Evolutionary conservation across 2,888 invertebrate genomes (phyloP).

Genomic region (Coelopa pilipes): DNA sequence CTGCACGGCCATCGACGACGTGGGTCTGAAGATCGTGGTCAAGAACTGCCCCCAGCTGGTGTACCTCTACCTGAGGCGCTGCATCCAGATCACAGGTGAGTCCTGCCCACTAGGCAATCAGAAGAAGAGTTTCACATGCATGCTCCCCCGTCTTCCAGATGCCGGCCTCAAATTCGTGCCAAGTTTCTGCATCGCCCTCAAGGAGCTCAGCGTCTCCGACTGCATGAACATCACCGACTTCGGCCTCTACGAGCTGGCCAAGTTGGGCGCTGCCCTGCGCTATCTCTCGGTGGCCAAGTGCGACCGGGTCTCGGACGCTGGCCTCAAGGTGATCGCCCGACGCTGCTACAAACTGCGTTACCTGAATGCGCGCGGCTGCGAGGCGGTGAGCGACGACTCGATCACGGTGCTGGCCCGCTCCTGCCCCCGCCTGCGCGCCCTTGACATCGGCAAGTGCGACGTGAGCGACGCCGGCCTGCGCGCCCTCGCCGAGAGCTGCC

Average conservation of each 20-base stretch:
- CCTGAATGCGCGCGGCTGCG: conserved; percentile 91
- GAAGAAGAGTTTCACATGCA: background rate
- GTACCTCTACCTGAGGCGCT: conserved; percentile 88
- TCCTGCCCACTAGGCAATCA: no score
- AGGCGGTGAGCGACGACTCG: conserved; percentile 93
- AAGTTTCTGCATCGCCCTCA: conserved; percentile 84
- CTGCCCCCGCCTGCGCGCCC: conserved; percentile 84
- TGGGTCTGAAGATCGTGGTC: conserved; percentile 84
- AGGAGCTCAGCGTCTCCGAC: conserved; percentile 91
- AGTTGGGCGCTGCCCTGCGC: conserved; percentile 86
- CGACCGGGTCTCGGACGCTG: conserved; percentile 90
- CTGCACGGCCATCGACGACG: conserved; percentile 85
- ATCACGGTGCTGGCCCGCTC: conserved; percentile 86
- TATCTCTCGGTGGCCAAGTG: conserved; percentile 95
- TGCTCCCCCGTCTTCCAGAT: conserved; percentile 71
- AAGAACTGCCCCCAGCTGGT: conserved; percentile 88
- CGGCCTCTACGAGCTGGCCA: conserved; percentile 88
- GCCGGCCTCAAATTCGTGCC: conserved; percentile 91
- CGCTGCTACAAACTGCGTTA: conserved; percentile 90
- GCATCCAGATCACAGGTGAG: conserved; percentile 85
- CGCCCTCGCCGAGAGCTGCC: conserved; percentile 88
- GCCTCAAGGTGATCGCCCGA: conserved; percentile 85
- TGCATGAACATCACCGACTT: conserved; percentile 91
- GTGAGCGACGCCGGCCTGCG: conserved; percentile 89
- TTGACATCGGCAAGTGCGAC: conserved; percentile 94